Base-by-base conservation (phyloP, 2,888 invertebrate genomes). In the Amiota communis region DNA sequence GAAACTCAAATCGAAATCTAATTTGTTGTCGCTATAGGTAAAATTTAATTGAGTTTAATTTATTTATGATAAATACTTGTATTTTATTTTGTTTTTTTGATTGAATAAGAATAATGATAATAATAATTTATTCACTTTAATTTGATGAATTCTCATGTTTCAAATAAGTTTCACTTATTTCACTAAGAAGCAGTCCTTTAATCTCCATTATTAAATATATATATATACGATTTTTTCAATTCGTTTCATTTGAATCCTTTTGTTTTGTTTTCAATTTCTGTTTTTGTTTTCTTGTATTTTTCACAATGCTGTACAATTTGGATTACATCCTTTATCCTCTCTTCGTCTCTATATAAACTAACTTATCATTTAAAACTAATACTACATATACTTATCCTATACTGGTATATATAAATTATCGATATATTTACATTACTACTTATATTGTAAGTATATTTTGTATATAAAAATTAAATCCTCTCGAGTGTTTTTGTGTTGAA, bases 151-250 rank as follows among this genome's bases (percentile, higher is more conserved):
- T 76, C 70, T 51, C 56, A 77, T 80, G 80, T 80, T 79, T 81
- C 78, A 81, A 85, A 82, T 84, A 80, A 81, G 81, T 79, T 80
- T 80, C 81, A 81, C 84, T 82, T 85, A 85, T 83, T 81, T 80
- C 74, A 84, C 88, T 88, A 88, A 87, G 86, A 88, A 87, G 88
- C 88, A 88, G 88, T 88, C 88, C 89, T 88, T 87, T 88, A 85
- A 89, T 88, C 89, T 88, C 89, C 89, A 83, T 83, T 88, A 36
- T 36, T 88, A 87, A 86, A 86, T 82, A 81, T 86, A 83, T 79
- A 86, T 82, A 81, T 86, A 83, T 79, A 81, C 81, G 76, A 79
- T 83, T 84, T 36, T 36, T 36, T 36, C 36, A 36, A 36, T 36
- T 83, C 84, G 83, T 81, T 85, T 53, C 53, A 85, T 80, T 87